These are phyloP conservation scores for Platerodrilus igneus DNA, from an alignment of 2,888 invertebrate genomes.

Conservation along the genomic window DNA sequence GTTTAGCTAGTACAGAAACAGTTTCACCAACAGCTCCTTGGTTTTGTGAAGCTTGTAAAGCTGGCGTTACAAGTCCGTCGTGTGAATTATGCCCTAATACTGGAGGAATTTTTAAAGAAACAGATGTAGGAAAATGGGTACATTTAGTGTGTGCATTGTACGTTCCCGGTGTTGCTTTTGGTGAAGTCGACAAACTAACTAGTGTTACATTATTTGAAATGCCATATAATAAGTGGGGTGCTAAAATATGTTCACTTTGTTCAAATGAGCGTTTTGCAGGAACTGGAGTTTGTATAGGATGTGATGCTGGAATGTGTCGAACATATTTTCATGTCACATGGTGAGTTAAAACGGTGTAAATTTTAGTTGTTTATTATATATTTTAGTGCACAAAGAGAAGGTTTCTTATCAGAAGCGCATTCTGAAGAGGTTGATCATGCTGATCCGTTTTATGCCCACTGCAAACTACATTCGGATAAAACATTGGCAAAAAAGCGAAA, in stretches of 20 bases:
- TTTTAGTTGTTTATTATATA: constrained; percentile 12
- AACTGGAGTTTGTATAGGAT: constrained; percentile 93
- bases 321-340: constrained; percentile 98
- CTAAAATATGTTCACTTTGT: constrained; percentile 86
- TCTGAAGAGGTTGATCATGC: constrained; percentile 87
- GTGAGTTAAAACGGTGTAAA: constrained; percentile 50
- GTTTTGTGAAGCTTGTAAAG: constrained; percentile 98
- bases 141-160: constrained; percentile 97
- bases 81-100: constrained; percentile 95
- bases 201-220: constrained; percentile 95
- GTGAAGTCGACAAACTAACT: constrained; percentile 86
- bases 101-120: constrained; percentile 91
- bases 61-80: constrained; percentile 78
- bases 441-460: constrained; percentile 96
- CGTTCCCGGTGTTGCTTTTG: constrained; percentile 95
- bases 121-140: constrained; percentile 97
- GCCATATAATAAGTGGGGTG: constrained; percentile 96
- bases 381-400: constrained; percentile 85
- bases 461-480: constrained; percentile 92
- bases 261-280: constrained; percentile 80
- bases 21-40: constrained; percentile 96
- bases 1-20: constrained; percentile 88
- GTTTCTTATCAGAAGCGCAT: constrained; percentile 87
- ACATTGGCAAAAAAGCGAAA: constrained; percentile 73
- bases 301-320: constrained; percentile 98